A percentile compares a stretch with the other conserved stretches of the same genome.
Conservation (phyloP, 2,113 vertebrate species). For the Steatornis caripensis region DNA sequence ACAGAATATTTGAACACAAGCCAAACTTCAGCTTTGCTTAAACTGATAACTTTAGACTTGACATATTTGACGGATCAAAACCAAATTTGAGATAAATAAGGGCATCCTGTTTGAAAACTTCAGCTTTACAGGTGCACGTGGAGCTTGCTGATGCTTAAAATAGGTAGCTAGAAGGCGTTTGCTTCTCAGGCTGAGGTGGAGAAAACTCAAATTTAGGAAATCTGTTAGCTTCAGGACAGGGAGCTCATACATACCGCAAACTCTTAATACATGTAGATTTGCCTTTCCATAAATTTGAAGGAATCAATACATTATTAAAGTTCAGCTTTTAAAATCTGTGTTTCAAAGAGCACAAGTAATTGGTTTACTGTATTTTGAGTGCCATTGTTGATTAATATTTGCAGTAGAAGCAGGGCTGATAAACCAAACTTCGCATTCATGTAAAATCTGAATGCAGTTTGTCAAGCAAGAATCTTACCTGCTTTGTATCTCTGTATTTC, state of each 20-base stretch:
- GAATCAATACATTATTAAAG: not conserved
- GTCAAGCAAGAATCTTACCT: not conserved
- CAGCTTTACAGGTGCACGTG: not conserved
- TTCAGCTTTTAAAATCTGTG: not conserved
- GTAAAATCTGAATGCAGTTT: not conserved
- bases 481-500: constrained; percentile 20
- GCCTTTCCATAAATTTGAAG: not conserved
- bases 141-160: not conserved
- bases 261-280: not conserved
- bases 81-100: not conserved
- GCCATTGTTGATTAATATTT: not conserved
- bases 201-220: not conserved
- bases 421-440: not conserved
- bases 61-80: not conserved
- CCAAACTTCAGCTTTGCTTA: not conserved
- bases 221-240: not conserved
- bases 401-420: not conserved
- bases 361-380: not conserved
- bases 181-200: not conserved
- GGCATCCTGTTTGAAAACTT: not conserved
- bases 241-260: not conserved
- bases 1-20: not conserved
- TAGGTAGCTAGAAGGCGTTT: not conserved
- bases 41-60: not conserved
- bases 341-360: not conserved